These are phyloP conservation scores for Dryobates pubescens DNA, from an alignment of 2,797 vertebrate species.

Conservation along the genomic window DNA sequence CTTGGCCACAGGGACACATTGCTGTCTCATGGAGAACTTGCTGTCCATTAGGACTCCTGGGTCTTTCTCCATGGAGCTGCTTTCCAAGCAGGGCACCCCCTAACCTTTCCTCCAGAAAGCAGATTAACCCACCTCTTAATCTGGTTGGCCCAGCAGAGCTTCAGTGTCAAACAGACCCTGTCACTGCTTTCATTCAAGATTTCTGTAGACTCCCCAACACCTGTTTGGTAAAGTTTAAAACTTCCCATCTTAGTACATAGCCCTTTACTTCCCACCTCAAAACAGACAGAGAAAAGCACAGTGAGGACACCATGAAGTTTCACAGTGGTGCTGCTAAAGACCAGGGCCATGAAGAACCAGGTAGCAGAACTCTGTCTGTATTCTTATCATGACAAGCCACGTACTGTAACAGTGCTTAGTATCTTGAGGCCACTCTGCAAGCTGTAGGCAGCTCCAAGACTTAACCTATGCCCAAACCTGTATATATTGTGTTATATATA, in stretches of 20 bases:
- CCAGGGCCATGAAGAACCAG: not conserved
- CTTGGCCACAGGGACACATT: no score
- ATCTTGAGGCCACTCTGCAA: no score
- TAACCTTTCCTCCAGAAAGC: not conserved
- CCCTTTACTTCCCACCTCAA: not conserved
- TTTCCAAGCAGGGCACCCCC: no score
- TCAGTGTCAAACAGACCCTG: not conserved
- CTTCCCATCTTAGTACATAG: not conserved
- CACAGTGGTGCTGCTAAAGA: not conserved
- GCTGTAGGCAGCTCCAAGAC: not conserved
- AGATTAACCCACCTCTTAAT: not conserved
- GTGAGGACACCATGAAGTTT: not conserved
- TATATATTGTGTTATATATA: no score
- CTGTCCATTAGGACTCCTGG: no score
- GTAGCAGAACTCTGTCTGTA: not conserved
- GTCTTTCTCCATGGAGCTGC: no score
- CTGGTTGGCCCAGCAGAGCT: not conserved
- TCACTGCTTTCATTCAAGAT: not conserved
- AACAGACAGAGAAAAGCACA: not conserved
- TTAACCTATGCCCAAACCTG: fast-evolving
- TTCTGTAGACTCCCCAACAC: not conserved
- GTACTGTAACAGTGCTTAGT: not conserved
- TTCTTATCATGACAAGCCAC: not conserved
- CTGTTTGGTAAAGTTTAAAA: not conserved
- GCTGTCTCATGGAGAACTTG: no score